phyloP scores from a whole-genome alignment of 1,140 invertebrate species.

The Colletes gigas region DNA sequence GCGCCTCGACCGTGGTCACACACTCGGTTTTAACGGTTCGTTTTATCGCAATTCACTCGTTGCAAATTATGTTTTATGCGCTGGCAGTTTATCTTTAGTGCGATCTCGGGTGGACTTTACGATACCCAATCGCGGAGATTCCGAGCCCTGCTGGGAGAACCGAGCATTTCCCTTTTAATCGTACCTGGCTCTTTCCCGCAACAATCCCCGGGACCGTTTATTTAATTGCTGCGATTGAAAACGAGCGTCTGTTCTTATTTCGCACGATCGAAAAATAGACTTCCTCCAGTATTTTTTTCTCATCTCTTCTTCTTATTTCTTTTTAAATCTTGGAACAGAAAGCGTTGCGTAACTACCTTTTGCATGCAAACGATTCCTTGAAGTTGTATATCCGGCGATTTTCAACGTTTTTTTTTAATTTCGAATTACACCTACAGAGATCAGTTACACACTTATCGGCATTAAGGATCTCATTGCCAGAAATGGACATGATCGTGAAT shows the following conservation, averaged over 20 bases:
- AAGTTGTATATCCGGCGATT: no score
- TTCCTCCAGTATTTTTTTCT: not conserved
- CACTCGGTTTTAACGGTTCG: not conserved
- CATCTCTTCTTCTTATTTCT: no score
- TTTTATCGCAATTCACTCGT: not conserved
- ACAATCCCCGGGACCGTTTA: not conserved
- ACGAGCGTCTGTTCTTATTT: not conserved
- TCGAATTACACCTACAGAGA: not conserved
- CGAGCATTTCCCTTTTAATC: no score
- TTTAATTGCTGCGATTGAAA: not conserved
- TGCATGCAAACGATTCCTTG: no score
- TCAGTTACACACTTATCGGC: not conserved
- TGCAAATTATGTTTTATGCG: constrained; percentile 18
- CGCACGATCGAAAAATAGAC: not conserved
- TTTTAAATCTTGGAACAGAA: no score
- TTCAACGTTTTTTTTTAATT: not conserved
- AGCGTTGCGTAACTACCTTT: no score
- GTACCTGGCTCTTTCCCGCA: not conserved
- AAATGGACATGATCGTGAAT: not conserved
- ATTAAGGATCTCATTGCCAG: not conserved
- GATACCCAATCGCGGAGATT: not conserved
- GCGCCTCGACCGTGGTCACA: not conserved
- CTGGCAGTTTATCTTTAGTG: constrained; percentile 10
- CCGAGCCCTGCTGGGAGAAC: not conserved
- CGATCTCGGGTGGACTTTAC: not conserved